Evolutionary conservation across 2,888 invertebrate genomes (phyloP), one percentile per base, ranked within the genome.

Genomic region (Pharmacophagus antenor): DNA sequence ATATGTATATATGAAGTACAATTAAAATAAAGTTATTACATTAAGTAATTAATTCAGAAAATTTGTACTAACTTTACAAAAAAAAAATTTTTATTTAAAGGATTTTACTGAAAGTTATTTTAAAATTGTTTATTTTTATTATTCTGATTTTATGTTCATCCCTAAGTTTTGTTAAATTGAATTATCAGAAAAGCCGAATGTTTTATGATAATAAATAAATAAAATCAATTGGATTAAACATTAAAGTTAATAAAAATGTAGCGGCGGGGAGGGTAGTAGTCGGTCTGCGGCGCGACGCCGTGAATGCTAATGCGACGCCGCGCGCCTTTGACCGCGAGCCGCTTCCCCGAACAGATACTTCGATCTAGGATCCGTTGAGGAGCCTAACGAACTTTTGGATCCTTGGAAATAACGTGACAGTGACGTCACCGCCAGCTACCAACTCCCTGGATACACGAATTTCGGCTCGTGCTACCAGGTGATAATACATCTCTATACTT

Each of bases 311-410:
- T 72, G 65, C 7, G 37, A 7, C 18, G 25, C 44, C 15, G 31
- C 58, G 56, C 51, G 63, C 62, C 70, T 72, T 71, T 72, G 71
- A 67, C 71, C 68, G 66, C 66, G 61, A 66, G 69, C 68, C 67
- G 58, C 53, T 72, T 72, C 72, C 66, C 50, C 62, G 73, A 73
- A 72, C 64, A 55, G 56, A 58, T 47, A 71, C 70, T 68, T 70
- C 67, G 67, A 72, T 70, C 70, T 67, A 69, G 67, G 59, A 62
- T 58, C 58, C 62, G 63, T 58, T 62, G 63, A 62, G 63, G 58
- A 60, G 61, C 64, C 67, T 64, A 63, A 63, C 59, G 56, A 57
- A 57, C 57, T 61, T 56, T 53, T 25, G 49, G 48, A 48, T 57
- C 48, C 52, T 56, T 51, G 48, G 53, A 51, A 55, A 58, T 25